Percentiles rank a stretch among this genome's conserved stretches.
Conservation (phyloP, 2,113 vertebrate species). For the Gulo gulo region DNA sequence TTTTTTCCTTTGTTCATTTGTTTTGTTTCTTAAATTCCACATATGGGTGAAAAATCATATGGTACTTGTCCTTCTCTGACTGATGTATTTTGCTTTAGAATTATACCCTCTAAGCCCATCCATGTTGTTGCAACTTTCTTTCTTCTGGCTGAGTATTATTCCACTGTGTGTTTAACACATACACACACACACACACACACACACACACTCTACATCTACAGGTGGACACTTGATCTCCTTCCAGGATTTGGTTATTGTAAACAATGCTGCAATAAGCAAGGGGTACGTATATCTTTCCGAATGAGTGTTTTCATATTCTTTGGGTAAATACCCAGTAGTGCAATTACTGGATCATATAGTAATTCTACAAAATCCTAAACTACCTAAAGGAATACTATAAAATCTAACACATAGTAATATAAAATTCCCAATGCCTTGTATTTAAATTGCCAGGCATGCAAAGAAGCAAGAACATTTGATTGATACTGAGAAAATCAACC, state of each 20-base stretch:
- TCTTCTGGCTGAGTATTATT: not conserved
- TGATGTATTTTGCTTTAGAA: not conserved
- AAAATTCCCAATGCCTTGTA: not conserved
- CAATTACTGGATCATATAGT: not conserved
- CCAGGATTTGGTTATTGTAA: not conserved
- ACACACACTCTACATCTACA: not conserved
- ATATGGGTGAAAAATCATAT: not conserved
- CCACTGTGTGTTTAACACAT: not conserved
- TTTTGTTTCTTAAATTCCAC: not conserved
- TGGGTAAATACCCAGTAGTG: not conserved
- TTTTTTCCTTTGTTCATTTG: not conserved
- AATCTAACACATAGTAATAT: not conserved
- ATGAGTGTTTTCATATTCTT: not conserved
- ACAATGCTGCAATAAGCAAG: not conserved
- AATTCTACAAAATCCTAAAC: not conserved
- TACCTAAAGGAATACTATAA: not conserved
- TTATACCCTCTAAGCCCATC: not conserved
- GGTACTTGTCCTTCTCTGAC: not conserved
- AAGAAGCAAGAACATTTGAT: not conserved
- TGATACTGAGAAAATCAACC: not conserved
- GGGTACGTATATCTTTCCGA: not conserved
- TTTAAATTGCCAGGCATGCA: not conserved
- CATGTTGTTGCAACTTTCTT: not conserved
- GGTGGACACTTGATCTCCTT: not conserved
- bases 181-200: not conserved